Evolutionary conservation across 2,888 invertebrate species (phyloP), one percentile per base, ranked within the genome.

Genomic region (Xestia xanthographa): DNA sequence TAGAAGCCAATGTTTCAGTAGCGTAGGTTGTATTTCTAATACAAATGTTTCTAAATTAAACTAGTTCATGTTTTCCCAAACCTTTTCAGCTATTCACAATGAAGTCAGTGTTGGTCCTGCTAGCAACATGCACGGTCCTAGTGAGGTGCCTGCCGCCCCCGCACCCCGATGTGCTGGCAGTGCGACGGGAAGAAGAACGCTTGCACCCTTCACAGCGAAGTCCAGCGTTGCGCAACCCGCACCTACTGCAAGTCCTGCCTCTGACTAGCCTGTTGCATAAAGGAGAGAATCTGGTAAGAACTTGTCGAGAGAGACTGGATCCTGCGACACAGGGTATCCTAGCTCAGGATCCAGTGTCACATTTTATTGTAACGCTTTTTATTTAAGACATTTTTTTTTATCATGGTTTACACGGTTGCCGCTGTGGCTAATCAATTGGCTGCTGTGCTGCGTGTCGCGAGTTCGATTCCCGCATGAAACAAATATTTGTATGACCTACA

Each of bases 101-200:
- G 92, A 92, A 89, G 88, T 84, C 87, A 4, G 48, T 89, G 22
- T 63, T 94, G 14, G 62, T 94, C n/a, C 38, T 95, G 14, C 71
- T 95, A 8, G 86, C 90, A 5, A 86, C 90, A 17, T 92, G 90
- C 80, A 84, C 90, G 5, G 90, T 87, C 62, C 56, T 94, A 63
- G 94, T 88, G 43, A 87, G 84, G 67, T 91, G 93, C 75, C 81
- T 93, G 12, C 95, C 95, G 4, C 96, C 96, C 17, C 97, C 97
- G 26, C 97, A 97, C 87, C 97, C 97, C 2, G 97, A 97, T 9
- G 97, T 97, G 45, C 89, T 97, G 65, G 97, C 97, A 67, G 97
- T 97, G 50, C 94, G 97, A 29, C 96, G 94, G 34, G 96, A 97
- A 87, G 97, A 97, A 88, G 96, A 97, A 72, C 93, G 90, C 0